Percentiles rank a stretch among this genome's conserved stretches.
These are phyloP conservation scores for Thera britannica DNA, from an alignment of 2,888 invertebrate genomes.

Conservation along the genomic window DNA sequence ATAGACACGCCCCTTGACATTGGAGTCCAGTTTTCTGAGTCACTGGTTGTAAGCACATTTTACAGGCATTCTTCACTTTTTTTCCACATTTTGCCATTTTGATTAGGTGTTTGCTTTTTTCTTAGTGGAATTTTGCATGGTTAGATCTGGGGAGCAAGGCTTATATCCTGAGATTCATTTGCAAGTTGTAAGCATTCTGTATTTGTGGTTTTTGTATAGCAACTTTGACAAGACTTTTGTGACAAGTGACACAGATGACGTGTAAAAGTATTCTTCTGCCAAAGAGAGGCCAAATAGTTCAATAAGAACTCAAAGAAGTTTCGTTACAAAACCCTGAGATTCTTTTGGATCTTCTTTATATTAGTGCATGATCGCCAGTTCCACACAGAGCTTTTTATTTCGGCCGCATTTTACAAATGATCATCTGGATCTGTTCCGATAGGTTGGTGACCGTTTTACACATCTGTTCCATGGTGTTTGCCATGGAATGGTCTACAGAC, in stretches of 20 bases:
- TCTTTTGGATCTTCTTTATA: neutral
- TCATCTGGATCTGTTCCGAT: slow-evolving; percentile 48
- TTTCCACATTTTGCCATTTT: slow-evolving; percentile 58
- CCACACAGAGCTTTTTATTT: neutral
- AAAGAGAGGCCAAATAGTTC: neutral
- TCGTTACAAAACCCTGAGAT: neutral
- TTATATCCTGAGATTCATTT: neutral
- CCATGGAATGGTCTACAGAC: slow-evolving; percentile 2
- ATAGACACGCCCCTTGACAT: slow-evolving; percentile 69
- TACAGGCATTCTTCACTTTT: slow-evolving; percentile 69
- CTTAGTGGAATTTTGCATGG: slow-evolving; percentile 23
- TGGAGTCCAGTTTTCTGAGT: slow-evolving; percentile 63
- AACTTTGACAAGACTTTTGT: neutral
- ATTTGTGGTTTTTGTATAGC: neutral
- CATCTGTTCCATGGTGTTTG: slow-evolving; percentile 48
- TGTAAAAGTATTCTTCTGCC: neutral
- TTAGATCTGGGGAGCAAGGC: slow-evolving; percentile 7
- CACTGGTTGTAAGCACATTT: slow-evolving; percentile 67
- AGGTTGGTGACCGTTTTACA: slow-evolving; percentile 54
- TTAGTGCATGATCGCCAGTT: neutral
- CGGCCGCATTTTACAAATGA: slow-evolving; percentile 48
- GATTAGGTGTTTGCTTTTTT: slow-evolving; percentile 22
- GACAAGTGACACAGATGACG: neutral
- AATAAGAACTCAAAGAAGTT: neutral
- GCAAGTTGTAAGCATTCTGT: neutral